Evolutionary conservation across 2,113 vertebrate genomes (phyloP), one percentile per base, ranked within the genome.

Genomic region (rabbit (Oryctolagus cuniculus)): DNA sequence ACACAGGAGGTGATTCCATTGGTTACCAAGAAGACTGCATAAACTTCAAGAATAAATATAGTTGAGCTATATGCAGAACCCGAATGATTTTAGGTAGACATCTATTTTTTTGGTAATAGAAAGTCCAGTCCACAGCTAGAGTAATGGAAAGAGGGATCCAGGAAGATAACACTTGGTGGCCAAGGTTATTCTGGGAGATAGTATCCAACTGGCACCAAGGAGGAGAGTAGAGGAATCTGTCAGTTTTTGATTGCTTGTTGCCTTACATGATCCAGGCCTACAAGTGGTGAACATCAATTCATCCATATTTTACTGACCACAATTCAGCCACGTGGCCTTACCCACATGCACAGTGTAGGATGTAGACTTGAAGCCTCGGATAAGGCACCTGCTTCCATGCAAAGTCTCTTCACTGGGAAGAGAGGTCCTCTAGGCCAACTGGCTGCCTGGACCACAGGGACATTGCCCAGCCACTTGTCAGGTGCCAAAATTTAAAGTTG

Each of bases 401-500:
- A 91, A 69, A 25, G 58, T 61, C 13, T 85, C 29, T 73, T 53
- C 63, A 66, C 17, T 25, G n/a, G 34, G 36, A 87, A 85, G 5
- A 21, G 1, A 10, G 61, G 12, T 61, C 12, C n/a, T 80, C 17
- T 31, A 10, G 63, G 49, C 25, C 36, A 90, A 73, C 77, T 78
- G 63, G 80, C 25, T 25, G 10, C 49, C 74, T 80, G 49, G 55
- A 91, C 90, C 63, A 73, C 53, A 84, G 66, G 21, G 12, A 70
- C 4, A 90, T 72, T 72, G 38, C 44, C 89, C 70, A 78, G 77
- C 70, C 1, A 36, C 55, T 93, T 44, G 29, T 70, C 86, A 89
- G 69, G 61, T 87, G 38, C n/a, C 86, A 66, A 84, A 92, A 90
- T 79, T 70, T 90, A 89, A 94, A 82, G n/a, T 36, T 89, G 79